Conservation (phyloP, 2,888 invertebrate genomes). For the Calliopum simillimum region DNA sequence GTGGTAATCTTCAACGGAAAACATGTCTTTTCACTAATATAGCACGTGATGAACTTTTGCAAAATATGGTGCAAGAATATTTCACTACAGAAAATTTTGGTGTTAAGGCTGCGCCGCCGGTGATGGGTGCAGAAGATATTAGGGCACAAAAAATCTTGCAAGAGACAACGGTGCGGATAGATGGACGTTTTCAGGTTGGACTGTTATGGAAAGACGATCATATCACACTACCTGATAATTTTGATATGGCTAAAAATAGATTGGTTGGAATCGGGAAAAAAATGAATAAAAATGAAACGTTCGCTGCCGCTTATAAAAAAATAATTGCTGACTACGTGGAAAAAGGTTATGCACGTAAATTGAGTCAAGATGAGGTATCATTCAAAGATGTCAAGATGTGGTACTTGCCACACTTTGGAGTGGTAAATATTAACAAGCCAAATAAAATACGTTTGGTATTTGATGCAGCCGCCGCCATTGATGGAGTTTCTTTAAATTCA, state of each 20-base stretch:
- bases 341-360: constrained; percentile 37
- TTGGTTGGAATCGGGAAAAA: constrained; percentile 40
- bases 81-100: constrained; percentile 33
- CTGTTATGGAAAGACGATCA: constrained; percentile 47
- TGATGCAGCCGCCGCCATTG: constrained; percentile 52
- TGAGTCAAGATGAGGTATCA: constrained; percentile 33
- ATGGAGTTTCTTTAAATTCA: constrained; percentile 51
- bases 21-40: constrained; percentile 25
- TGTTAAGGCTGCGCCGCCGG: constrained; percentile 30
- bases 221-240: constrained; percentile 23
- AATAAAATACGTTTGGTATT: constrained; percentile 49
- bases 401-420: constrained; percentile 46
- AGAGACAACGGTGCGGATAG: constrained; percentile 26
- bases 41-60: constrained; percentile 22
- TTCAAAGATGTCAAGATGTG: constrained; percentile 8
- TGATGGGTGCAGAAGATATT: not conserved
- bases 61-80: constrained; percentile 9
- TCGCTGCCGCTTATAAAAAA: constrained; percentile 32
- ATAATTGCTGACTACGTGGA: constrained; percentile 28
- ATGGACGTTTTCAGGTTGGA: constrained; percentile 41
- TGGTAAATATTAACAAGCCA: constrained; percentile 41
- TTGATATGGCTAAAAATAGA: constrained; percentile 39
- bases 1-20: not conserved
- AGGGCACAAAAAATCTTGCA: not conserved
- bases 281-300: constrained; percentile 19